Base-by-base conservation (phyloP, 2,797 vertebrate species). In the Melopsittacus undulatus region DNA sequence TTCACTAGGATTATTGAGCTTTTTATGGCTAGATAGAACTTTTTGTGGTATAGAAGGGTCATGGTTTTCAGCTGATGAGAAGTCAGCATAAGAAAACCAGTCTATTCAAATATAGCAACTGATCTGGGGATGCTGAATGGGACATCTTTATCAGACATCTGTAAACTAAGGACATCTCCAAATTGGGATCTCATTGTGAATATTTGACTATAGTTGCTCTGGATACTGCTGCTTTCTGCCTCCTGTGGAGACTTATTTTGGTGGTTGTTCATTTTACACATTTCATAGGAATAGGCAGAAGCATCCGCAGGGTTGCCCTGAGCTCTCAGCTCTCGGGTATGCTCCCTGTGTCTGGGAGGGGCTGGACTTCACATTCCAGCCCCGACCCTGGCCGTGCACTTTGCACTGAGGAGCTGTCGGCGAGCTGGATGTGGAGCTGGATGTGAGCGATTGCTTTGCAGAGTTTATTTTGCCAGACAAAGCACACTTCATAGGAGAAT, bases 341-440 rank as follows among this genome's bases (percentile, higher is more conserved):
- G 0, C 42, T 88, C 57, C 86, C 57, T 20, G 75, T 42, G 75
- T 42, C 84, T 87, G 73, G 72, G 83, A 74, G 76, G 81, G 69
- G 67, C 85, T 73, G 80, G 61, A 48, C 46, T 92, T 73, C 43
- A 13, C 90, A 92, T 95, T 96, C 95, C 95, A 89, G 83, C 66
- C 67, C 70, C 2, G n/a, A 81, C 91, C 84, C 83, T 90, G 77
- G 43, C 62, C 1, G 0, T 76, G 94, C 59, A 73, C 83, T 91
- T 75, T 74, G 85, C 69, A 48, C 66, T 70, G 73, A 7, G 57
- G 62, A 76, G 74, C 67, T 76, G 49, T 78, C 1, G 2, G 82
- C 3, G 4, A 80, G 76, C 79, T 46, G 10, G 1, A 4, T 38
- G 48, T 63, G 42, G 66, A 83, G 32, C 64, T 86, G 93, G 52